These are phyloP conservation scores for Heliconius aoede DNA, from an alignment of 2,888 invertebrate genomes.

Conservation along the genomic window DNA sequence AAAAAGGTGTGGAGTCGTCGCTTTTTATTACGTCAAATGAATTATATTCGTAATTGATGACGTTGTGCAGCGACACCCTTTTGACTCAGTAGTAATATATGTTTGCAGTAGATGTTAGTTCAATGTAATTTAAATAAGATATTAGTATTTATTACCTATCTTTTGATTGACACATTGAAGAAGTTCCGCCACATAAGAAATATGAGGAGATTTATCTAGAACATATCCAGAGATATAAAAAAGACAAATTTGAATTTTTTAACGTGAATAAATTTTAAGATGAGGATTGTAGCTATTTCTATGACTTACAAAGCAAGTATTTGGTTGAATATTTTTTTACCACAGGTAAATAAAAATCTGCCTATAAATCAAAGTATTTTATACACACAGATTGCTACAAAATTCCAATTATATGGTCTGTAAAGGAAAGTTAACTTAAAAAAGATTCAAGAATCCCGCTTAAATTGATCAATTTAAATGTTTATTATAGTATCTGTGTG, in stretches of 20 bases:
- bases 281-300: not conserved
- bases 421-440: not conserved
- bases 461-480: constrained; percentile 3
- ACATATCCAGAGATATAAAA: too few species aligned
- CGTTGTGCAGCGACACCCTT: not conserved
- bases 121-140: not conserved
- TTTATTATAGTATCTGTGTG: not conserved
- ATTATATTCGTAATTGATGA: constrained; percentile 15
- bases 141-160: too few species aligned
- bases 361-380: constrained; percentile 8
- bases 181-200: too few species aligned
- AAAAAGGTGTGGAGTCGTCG: constrained; percentile 47
- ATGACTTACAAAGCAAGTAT: not conserved
- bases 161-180: too few species aligned
- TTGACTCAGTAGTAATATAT: not conserved
- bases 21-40: constrained; percentile 6
- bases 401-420: constrained; percentile 3
- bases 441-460: not conserved
- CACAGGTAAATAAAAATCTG: not conserved
- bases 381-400: not conserved
- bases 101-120: not conserved
- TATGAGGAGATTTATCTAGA: too few species aligned
- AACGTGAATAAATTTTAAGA: not conserved
- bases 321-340: too few species aligned
- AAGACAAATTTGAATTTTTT: not conserved